Conservation (phyloP, 2,888 invertebrate genomes). For the Dicranocentrus wangi region DNA sequence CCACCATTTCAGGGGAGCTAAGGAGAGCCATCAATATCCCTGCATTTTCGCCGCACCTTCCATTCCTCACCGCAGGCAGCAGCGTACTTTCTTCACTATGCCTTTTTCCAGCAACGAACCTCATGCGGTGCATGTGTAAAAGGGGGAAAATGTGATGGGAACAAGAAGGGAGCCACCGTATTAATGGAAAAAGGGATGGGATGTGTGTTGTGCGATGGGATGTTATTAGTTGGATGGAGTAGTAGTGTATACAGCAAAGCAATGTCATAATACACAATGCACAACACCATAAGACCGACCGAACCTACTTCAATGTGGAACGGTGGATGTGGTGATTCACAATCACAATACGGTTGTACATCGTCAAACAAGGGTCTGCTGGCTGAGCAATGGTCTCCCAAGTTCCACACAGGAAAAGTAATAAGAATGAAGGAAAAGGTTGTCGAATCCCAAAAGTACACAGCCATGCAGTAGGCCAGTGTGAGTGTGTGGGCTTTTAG, state of each 20-base stretch:
- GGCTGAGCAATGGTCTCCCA: constrained; percentile 16
- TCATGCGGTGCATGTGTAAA: too few relatives aligned
- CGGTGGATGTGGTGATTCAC: too few relatives aligned
- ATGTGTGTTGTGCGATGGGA: too few relatives aligned
- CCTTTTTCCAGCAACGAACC: too few relatives aligned
- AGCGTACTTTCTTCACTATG: constrained; percentile 16
- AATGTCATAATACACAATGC: too few relatives aligned
- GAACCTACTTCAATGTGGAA: too few relatives aligned
- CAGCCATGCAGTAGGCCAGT: neutral
- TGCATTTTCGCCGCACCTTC: constrained; percentile 63
- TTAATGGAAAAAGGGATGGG: too few relatives aligned
- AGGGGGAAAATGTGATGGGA: too few relatives aligned
- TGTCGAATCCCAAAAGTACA: constrained; percentile 48
- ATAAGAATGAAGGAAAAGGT: constrained; percentile 40
- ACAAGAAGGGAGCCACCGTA: too few relatives aligned
- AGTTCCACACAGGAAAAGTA: neutral
- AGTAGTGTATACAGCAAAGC: too few relatives aligned
- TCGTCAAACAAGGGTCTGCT: neutral
- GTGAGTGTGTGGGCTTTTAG: neutral
- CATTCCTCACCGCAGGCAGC: constrained; percentile 39
- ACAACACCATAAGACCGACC: too few relatives aligned
- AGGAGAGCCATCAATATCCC: constrained; percentile 57
- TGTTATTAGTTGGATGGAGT: too few relatives aligned
- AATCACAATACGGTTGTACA: constrained; percentile 18
- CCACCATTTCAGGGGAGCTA: neutral